Evolutionary conservation across 2,888 invertebrate species (phyloP), one percentile per base, ranked within the genome.

Genomic region (Hartigia nigra): DNA sequence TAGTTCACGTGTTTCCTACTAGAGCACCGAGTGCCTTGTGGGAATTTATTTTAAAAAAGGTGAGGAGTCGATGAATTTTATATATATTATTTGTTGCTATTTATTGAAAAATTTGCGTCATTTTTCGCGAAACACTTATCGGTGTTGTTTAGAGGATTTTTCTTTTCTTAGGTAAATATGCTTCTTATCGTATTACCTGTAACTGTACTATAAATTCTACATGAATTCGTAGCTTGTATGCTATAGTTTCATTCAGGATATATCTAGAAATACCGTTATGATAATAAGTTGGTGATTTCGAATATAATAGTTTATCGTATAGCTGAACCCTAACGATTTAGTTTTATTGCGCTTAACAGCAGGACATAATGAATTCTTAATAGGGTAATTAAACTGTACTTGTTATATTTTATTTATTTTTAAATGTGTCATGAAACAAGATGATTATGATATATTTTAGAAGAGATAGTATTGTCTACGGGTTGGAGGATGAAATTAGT

Each of bases 21-120:
- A 74, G 79, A 76, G 35, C 69, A 36, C 81, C 74, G 32, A 23
- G 32, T 32, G 36, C 39, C 23, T 77, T 79, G 82, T 77, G 76
- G 75, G 76, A 76, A 69, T 75, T 37, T 80, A 78, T n/a, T n/a
- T n/a, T 31, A 81, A 82, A 55, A 55, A 55, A 23, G 55, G 55
- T 55, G 9, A 55, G 55, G 55, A 23, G 23, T n/a, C n/a, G n/a
- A n/a, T n/a, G n/a, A n/a, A n/a, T n/a, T n/a, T n/a, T n/a, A n/a
- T n/a, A n/a, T n/a, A 23, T 55, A 55, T 55, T 55, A 55, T 23
- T 55, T 23, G 2, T 14, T 55, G 55, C 9, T 1, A 2, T 55
- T 23, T 55, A 5, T 55, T 23, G 55, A 9, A 55, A 55, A 55
- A 23, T 23, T 55, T 55, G 23, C 2, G 2, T 55, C 4, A 55